Conservation (phyloP, 2,888 invertebrate genomes). For the Dusona sp. region DNA sequence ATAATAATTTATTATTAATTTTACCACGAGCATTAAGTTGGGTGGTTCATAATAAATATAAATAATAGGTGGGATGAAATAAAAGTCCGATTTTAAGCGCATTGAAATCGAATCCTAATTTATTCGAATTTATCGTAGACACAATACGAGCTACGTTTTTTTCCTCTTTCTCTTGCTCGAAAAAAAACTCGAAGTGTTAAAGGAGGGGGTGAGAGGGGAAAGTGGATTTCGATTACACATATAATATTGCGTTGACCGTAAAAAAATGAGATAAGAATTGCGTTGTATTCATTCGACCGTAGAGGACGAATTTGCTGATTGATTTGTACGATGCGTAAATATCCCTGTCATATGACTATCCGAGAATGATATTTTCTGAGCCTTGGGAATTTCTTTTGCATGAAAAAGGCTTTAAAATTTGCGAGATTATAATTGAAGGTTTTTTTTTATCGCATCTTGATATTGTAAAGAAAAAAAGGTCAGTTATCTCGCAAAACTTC, state of each 20-base stretch:
- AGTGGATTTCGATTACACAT: background rate
- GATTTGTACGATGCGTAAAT: background rate
- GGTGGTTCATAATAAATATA: no score
- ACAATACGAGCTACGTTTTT: background rate
- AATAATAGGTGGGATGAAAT: background rate
- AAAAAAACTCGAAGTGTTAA: background rate
- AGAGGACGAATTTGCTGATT: slow-evolving; percentile 3
- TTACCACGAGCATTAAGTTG: background rate
- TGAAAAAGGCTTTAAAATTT: background rate
- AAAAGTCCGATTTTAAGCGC: background rate
- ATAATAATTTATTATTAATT: background rate
- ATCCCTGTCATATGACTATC: background rate
- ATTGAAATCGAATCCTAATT: background rate
- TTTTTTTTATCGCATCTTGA: background rate
- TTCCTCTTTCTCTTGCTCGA: background rate
- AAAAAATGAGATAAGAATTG: slow-evolving; percentile 6
- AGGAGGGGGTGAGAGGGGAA: background rate
- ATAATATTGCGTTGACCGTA: background rate
- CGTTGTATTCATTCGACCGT: background rate
- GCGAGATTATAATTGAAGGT: background rate
- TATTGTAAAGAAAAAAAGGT: background rate
- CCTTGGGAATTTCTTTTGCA: background rate
- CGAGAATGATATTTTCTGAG: background rate
- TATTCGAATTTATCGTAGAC: background rate
- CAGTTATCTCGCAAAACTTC: background rate